Evolutionary conservation across 2,797 vertebrate genomes (phyloP).

Genomic region (Lycodopsis pacificus): DNA sequence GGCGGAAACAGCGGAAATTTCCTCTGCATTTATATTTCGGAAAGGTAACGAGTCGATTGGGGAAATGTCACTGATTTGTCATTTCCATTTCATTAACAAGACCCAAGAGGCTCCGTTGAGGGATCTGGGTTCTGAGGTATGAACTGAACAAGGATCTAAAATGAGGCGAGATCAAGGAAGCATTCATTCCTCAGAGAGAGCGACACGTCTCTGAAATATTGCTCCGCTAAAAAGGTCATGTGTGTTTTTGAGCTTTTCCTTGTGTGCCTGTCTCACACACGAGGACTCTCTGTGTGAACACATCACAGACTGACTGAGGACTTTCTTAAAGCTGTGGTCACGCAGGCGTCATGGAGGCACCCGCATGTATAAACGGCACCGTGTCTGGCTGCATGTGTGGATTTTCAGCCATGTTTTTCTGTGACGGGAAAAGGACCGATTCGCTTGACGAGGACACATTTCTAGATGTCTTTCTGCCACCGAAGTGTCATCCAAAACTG

Average conservation of each 20-base stretch:
- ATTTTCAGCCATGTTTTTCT: conserved; percentile 30
- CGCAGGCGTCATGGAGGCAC: conserved; percentile 6
- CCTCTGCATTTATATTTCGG: conserved; percentile 20
- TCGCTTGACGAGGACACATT: conserved; percentile 40
- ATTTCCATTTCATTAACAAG: conserved; percentile 50
- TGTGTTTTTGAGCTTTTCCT: conserved; percentile 27
- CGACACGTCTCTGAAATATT: conserved; percentile 23
- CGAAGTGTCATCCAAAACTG: conserved; percentile 32
- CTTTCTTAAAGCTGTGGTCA: conserved; percentile 24
- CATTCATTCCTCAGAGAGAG: conserved; percentile 32
- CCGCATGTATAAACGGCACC: conserved; percentile 16
- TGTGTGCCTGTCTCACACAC: conserved; percentile 35
- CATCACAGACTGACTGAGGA: conserved; percentile 42
- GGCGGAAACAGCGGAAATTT: not conserved
- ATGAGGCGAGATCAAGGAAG: conserved; percentile 45
- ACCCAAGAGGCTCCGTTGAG: conserved; percentile 33
- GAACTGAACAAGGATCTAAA: conserved; percentile 45
- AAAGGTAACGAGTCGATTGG: conserved; percentile 30
- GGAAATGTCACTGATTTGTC: conserved; percentile 56
- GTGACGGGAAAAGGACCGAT: conserved; percentile 28
- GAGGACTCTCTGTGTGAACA: conserved; percentile 35
- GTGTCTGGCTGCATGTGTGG: conserved; percentile 21
- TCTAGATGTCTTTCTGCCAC: conserved; percentile 21
- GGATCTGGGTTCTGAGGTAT: conserved; percentile 28
- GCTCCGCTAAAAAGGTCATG: conserved; percentile 49